Conservation (phyloP, 2,113 vertebrate species). For the Calypte anna region DNA sequence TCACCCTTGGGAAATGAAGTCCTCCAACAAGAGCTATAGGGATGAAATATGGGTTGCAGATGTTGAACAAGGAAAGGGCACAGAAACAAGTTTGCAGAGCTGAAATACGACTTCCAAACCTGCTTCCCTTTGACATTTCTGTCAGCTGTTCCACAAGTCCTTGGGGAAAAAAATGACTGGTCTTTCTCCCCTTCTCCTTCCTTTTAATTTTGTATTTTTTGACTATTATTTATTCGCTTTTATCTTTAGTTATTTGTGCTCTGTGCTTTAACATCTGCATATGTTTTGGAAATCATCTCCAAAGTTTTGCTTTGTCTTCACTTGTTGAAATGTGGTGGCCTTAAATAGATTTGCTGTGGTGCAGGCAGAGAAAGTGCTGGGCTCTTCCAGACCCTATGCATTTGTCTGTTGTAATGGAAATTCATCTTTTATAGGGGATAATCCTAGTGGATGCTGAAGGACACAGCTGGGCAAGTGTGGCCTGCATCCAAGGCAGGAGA, state of each 20-base stretch:
- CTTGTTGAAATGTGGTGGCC: neutral
- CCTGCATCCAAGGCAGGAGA: neutral
- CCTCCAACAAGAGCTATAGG: neutral
- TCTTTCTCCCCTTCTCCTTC: slow-evolving; percentile 18
- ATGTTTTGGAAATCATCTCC: slow-evolving; percentile 23
- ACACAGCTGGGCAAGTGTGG: neutral
- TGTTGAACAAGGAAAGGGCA: slow-evolving; percentile 63
- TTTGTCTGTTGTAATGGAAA: neutral
- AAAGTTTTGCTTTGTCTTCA: slow-evolving; percentile 1
- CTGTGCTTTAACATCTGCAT: slow-evolving; percentile 54
- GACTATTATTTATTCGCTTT: slow-evolving; percentile 47
- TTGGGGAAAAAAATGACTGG: slow-evolving; percentile 1
- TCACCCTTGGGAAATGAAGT: slow-evolving; percentile 31
- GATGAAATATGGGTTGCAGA: slow-evolving; percentile 62
- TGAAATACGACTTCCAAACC: slow-evolving; percentile 57
- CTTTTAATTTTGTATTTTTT: slow-evolving; percentile 26
- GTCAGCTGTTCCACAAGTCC: slow-evolving; percentile 64
- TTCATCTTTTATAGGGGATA: neutral
- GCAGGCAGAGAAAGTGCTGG: neutral
- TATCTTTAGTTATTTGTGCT: slow-evolving; percentile 62
- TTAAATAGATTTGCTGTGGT: neutral
- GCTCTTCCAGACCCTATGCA: neutral
- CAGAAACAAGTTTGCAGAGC: neutral
- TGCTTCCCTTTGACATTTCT: slow-evolving; percentile 67
- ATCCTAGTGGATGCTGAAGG: neutral